Percentiles rank a stretch among this genome's conserved stretches.
phyloP scores from a whole-genome alignment of 2,888 invertebrate species.

The Parnassius glacialis region DNA sequence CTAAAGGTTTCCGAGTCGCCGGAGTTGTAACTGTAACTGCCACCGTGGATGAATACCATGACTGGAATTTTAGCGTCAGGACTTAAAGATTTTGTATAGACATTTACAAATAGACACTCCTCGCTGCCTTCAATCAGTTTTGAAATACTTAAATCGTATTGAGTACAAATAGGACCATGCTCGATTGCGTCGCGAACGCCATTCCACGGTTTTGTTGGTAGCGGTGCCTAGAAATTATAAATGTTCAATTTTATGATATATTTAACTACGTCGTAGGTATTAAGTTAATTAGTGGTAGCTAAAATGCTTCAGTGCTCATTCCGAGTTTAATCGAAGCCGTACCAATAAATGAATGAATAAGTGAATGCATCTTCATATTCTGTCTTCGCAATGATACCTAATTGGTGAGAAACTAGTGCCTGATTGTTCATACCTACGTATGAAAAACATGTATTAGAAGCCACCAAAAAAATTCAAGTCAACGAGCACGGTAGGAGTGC shows the following conservation, averaged over 20 bases:
- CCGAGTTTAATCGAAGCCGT: not conserved
- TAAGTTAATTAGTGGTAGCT: not conserved
- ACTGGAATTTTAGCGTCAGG: conserved; percentile 49
- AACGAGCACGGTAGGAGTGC: not conserved
- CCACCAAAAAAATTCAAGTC: not conserved
- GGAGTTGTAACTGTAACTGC: conserved; percentile 58
- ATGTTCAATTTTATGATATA: not conserved
- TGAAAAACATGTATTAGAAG: not conserved
- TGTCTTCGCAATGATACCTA: not conserved
- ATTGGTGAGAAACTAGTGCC: not conserved
- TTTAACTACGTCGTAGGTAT: not conserved
- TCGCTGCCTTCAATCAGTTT: conserved; percentile 49
- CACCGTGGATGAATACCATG: conserved; percentile 69
- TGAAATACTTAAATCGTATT: conserved; percentile 46
- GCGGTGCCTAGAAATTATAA: conserved; percentile 46
- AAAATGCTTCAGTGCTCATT: not conserved
- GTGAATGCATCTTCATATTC: not conserved
- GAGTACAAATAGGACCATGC: conserved; percentile 59
- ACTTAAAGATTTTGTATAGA: conserved; percentile 49
- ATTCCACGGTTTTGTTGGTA: conserved; percentile 49
- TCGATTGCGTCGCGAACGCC: conserved; percentile 54
- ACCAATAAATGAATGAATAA: not conserved
- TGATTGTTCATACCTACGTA: not conserved
- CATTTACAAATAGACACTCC: conserved; percentile 59
- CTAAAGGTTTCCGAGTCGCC: conserved; percentile 55